Percentiles rank a stretch among this genome's conserved stretches.
phyloP scores from a whole-genome alignment of 2,888 invertebrate species.

The Leptinotarsa tumamoca region DNA sequence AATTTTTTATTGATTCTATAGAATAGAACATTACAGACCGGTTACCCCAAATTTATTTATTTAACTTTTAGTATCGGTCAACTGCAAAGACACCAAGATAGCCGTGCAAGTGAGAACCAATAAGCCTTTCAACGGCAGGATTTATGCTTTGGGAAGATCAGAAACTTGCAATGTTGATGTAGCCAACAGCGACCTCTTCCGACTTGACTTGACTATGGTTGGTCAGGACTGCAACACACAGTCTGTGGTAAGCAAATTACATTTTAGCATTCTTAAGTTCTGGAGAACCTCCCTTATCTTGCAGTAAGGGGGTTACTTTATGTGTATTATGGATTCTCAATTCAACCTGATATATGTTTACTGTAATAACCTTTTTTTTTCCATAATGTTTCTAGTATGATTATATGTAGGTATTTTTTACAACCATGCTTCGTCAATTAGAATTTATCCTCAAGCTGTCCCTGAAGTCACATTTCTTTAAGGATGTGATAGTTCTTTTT shows the following conservation, averaged over 20 bases:
- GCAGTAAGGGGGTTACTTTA: too few relatives aligned
- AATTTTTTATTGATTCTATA: background rate
- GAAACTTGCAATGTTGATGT: slow-evolving; percentile 97
- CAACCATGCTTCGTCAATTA: too few relatives aligned
- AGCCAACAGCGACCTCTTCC: slow-evolving; percentile 90
- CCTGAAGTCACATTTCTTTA: too few relatives aligned
- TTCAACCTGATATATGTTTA: too few relatives aligned
- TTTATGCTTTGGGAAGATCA: slow-evolving; percentile 92
- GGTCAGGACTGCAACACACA: slow-evolving; percentile 97
- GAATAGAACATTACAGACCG: slow-evolving; percentile 13
- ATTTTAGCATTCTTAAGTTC: too few relatives aligned
- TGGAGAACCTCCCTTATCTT: too few relatives aligned
- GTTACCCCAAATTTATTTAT: slow-evolving; percentile 21
- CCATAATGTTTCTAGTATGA: too few relatives aligned
- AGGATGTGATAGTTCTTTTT: too few relatives aligned
- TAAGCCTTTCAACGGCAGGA: slow-evolving; percentile 93
- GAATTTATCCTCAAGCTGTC: too few relatives aligned
- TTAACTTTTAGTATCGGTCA: slow-evolving; percentile 81
- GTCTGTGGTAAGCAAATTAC: slow-evolving; percentile 80
- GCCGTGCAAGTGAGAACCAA: slow-evolving; percentile 93
- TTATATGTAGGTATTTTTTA: too few relatives aligned
- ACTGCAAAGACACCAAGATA: slow-evolving; percentile 94
- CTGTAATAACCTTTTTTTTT: too few relatives aligned
- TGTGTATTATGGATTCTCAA: too few relatives aligned
- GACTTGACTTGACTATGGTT: slow-evolving; percentile 91